A percentile compares a stretch with the other conserved stretches of the same genome.
Evolutionary conservation across 1,140 invertebrate species (phyloP).

Genomic region (Aphaenogaster ashmeadi): DNA sequence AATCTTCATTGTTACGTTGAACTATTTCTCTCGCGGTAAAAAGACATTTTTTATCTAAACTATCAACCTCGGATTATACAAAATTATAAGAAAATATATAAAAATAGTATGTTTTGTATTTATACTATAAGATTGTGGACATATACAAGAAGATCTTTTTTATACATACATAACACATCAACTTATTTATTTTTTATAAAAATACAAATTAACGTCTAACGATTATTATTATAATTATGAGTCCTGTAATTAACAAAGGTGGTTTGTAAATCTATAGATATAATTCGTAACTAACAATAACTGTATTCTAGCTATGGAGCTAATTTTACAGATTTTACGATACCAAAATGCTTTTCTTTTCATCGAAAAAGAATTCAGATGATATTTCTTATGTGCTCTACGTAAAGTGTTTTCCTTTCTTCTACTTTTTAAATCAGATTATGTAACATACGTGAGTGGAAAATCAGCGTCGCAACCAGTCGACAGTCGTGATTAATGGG

Average conservation of each 20-base stretch:
- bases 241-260: neutral
- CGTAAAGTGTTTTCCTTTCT: neutral
- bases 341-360: neutral
- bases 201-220: slow-evolving; percentile 15
- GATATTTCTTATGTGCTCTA: neutral
- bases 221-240: neutral
- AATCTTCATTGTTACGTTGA: neutral
- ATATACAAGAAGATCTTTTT: neutral
- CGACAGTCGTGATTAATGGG: slow-evolving; percentile 38
- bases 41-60: neutral
- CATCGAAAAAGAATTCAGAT: neutral
- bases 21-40: neutral
- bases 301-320: neutral
- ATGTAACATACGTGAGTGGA: neutral
- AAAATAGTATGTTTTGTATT: neutral
- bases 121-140: neutral
- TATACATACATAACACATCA: neutral
- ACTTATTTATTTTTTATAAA: neutral
- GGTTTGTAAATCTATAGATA: neutral
- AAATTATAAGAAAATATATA: neutral
- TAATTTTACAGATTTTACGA: neutral
- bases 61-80: neutral
- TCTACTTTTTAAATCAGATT: slow-evolving; percentile 8
- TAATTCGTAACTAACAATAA: neutral
- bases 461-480: slow-evolving; percentile 38